Evolutionary conservation across 2,797 vertebrate species (phyloP).

Genomic region (Calcarius lapponicus): DNA sequence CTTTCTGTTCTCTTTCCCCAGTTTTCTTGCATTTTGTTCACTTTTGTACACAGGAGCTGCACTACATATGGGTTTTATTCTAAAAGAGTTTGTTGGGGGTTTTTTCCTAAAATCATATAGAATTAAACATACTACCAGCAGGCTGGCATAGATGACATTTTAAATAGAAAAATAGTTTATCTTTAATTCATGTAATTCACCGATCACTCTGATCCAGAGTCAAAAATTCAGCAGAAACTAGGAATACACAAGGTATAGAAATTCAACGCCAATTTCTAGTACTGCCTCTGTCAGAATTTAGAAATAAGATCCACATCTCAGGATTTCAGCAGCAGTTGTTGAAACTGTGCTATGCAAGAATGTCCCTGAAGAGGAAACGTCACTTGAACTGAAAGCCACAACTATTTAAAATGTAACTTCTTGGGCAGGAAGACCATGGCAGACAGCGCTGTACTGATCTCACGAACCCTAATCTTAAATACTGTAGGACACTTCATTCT

Average conservation of each 20-base stretch:
- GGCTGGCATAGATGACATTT: not conserved
- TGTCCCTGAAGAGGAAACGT: constrained; percentile 66
- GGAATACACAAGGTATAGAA: constrained; percentile 27
- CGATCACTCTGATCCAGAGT: constrained; percentile 22
- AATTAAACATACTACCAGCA: not conserved
- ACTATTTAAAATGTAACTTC: constrained; percentile 26
- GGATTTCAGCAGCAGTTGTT: constrained; percentile 56
- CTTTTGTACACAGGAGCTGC: not conserved
- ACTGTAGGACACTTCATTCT: not conserved
- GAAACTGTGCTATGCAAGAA: constrained; percentile 49
- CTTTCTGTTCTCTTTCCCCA: not conserved
- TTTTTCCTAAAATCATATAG: not conserved
- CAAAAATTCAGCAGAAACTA: constrained; percentile 47
- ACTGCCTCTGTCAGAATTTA: constrained; percentile 45
- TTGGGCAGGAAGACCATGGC: not conserved
- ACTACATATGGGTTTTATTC: not conserved
- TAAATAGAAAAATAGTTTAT: not conserved
- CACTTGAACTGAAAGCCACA: constrained; percentile 63
- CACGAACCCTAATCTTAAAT: not conserved
- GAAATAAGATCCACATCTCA: constrained; percentile 52
- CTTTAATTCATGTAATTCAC: not conserved
- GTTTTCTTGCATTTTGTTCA: not conserved
- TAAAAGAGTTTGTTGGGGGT: not conserved
- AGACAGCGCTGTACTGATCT: not conserved
- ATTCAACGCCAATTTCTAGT: constrained; percentile 29